These are phyloP conservation scores for Struthio camelus DNA, from an alignment of 2,113 vertebrate species.

Conservation along the genomic window DNA sequence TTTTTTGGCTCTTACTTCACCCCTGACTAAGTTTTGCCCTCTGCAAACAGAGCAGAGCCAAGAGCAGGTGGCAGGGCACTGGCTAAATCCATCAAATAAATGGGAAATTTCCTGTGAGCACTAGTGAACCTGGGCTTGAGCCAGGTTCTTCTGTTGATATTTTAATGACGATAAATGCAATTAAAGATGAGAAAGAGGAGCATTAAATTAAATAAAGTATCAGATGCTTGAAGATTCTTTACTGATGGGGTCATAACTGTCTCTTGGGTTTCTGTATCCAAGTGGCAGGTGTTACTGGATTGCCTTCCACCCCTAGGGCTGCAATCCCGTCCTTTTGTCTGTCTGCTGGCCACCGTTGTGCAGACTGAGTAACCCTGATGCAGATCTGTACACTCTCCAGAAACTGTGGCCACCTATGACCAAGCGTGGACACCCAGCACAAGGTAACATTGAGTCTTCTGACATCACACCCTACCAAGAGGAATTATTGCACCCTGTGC, in stretches of 20 bases:
- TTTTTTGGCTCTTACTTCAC: background rate
- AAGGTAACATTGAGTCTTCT: background rate
- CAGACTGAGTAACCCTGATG: background rate
- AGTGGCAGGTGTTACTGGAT: background rate
- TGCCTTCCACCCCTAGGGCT: background rate
- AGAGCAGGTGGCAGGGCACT: conserved; percentile 31
- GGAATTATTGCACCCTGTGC: fast-evolving
- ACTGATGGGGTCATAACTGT: background rate
- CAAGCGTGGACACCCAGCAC: background rate
- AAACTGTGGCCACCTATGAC: background rate
- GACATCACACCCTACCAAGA: fast-evolving
- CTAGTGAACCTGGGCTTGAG: conserved; percentile 24
- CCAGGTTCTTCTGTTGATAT: conserved; percentile 53
- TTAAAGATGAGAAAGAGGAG: conserved; percentile 45
- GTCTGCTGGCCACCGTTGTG: background rate
- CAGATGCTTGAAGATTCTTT: background rate
- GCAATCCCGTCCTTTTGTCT: background rate
- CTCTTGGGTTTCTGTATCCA: background rate
- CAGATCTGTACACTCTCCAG: background rate
- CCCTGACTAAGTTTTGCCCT: background rate
- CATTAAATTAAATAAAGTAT: conserved; percentile 41
- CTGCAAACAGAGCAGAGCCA: conserved; percentile 33
- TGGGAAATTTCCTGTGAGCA: conserved; percentile 37
- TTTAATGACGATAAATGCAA: conserved; percentile 53
- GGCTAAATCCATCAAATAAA: conserved; percentile 29